Evolutionary conservation across 2,797 vertebrate species (phyloP).

Genomic region (Anableps anableps): DNA sequence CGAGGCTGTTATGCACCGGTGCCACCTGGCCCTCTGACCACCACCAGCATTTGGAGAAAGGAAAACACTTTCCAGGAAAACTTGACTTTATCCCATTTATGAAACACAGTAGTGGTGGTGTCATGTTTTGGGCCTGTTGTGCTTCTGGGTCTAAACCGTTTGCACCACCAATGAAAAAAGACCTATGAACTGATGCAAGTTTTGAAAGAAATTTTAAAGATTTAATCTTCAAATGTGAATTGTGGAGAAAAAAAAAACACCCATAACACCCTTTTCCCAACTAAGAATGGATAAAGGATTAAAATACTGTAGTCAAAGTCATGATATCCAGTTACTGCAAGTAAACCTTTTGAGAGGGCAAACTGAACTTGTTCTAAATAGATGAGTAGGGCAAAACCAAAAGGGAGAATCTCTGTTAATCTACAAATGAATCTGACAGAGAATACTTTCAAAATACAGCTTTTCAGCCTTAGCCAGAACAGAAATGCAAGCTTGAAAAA

Average conservation of each 20-base stretch:
- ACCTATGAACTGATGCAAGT: neutral
- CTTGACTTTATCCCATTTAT: neutral
- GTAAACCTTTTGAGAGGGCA: too few relatives aligned
- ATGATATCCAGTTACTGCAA: too few relatives aligned
- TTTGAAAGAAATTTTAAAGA: neutral
- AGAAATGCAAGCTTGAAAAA: neutral
- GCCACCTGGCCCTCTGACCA: too few relatives aligned
- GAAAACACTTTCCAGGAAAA: neutral
- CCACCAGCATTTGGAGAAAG: neutral
- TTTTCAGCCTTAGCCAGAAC: neutral
- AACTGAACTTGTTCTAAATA: neutral
- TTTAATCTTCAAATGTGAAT: neutral
- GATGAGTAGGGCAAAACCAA: neutral
- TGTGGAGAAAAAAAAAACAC: neutral
- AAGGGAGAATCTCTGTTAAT: neutral
- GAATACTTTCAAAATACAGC: neutral
- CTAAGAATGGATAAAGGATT: neutral
- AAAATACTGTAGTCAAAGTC: too few relatives aligned
- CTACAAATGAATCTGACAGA: neutral
- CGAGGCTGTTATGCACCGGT: too few relatives aligned
- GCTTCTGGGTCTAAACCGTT: neutral
- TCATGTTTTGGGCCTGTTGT: neutral
- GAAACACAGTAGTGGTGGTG: neutral
- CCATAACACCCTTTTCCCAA: neutral
- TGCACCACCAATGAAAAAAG: neutral